Evolutionary conservation across 1,140 invertebrate genomes (phyloP).

Genomic region (Sinella curviseta): DNA sequence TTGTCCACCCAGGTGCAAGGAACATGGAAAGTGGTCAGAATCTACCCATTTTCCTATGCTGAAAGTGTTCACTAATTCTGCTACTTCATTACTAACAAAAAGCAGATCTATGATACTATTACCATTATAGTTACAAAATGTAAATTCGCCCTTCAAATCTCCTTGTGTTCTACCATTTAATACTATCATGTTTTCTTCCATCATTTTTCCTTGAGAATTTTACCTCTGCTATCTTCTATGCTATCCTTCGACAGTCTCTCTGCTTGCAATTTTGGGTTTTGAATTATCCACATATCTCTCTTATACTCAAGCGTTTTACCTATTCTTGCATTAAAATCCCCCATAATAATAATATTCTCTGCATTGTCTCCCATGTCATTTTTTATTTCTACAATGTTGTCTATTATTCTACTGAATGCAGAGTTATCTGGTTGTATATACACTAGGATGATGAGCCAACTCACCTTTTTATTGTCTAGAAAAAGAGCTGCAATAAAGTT

Average conservation of each 20-base stretch:
- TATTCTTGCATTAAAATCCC: neutral
- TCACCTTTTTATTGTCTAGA: neutral
- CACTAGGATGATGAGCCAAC: neutral
- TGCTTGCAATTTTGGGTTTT: neutral
- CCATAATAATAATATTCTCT: neutral
- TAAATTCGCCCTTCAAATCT: neutral
- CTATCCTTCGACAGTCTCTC: neutral
- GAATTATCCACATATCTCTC: neutral
- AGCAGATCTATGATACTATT: neutral
- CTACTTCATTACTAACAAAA: neutral
- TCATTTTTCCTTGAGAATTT: neutral
- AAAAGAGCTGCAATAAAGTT: neutral
- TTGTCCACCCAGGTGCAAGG: neutral
- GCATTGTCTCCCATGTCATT: neutral
- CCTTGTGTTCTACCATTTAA: neutral
- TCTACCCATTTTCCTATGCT: neutral
- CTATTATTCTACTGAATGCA: neutral
- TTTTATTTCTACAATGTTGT: neutral
- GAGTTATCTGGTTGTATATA: neutral
- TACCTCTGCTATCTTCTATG: neutral
- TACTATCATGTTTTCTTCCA: neutral
- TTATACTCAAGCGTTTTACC: neutral
- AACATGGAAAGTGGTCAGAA: neutral
- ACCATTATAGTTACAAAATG: neutral
- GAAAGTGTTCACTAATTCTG: neutral